Evolutionary conservation across 2,888 invertebrate genomes (phyloP).

Genomic region (Tenthredo amoena): DNA sequence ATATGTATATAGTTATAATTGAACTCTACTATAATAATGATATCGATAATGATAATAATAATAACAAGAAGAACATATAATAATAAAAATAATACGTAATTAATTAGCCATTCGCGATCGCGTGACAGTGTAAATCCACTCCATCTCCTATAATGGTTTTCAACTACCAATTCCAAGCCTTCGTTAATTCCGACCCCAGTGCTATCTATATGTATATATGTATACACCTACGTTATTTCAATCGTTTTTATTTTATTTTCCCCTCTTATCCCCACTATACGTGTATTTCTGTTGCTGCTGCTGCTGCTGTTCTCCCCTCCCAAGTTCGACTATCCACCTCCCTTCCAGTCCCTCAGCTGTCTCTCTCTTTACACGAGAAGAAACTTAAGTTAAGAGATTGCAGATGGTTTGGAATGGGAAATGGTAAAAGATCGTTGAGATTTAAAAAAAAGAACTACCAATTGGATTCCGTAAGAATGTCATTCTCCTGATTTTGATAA

Average conservation of each 20-base stretch:
- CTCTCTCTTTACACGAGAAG: conserved; percentile 22
- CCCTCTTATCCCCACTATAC: background rate
- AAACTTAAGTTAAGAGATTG: conserved; percentile 19
- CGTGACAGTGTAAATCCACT: conserved; percentile 25
- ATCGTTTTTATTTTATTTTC: conserved; percentile 11
- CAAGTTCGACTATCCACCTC: background rate
- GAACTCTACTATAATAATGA: background rate
- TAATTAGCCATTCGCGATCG: conserved; percentile 31
- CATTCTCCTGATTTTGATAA: background rate
- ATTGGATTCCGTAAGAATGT: conserved; percentile 3
- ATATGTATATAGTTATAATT: background rate
- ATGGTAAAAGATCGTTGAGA: conserved; percentile 18
- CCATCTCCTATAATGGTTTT: conserved; percentile 20
- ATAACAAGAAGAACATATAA: background rate
- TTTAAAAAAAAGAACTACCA: conserved; percentile 1
- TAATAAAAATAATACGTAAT: conserved; percentile 3
- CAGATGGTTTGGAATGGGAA: conserved; percentile 2
- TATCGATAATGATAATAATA: background rate
- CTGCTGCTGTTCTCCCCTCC: background rate
- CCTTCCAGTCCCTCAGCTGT: background rate
- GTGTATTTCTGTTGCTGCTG: background rate
- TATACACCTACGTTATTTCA: conserved; percentile 16
- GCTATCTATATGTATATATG: background rate
- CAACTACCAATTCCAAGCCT: conserved; percentile 27
- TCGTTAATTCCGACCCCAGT: conserved; percentile 11